These are phyloP conservation scores for Oryzias melastigma DNA, from an alignment of 2,113 vertebrate species.

Conservation along the genomic window DNA sequence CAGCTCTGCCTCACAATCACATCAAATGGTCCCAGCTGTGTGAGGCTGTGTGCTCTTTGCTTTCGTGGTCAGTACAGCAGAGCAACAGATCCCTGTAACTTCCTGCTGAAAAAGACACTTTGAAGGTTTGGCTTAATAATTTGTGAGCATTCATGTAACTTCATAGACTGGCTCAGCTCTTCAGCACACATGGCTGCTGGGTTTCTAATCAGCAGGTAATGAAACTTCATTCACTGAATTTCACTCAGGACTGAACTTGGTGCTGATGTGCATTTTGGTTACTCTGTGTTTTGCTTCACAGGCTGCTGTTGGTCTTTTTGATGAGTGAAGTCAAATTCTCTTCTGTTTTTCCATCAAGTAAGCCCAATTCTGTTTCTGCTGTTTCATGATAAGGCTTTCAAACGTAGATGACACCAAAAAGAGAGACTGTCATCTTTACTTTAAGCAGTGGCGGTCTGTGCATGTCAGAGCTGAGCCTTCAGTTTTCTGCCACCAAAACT, in stretches of 20 bases:
- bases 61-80: too few relatives aligned
- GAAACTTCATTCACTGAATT: neutral
- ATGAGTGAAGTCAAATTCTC: neutral
- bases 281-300: neutral
- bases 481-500: too few relatives aligned
- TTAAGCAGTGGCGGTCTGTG: too few relatives aligned
- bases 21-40: neutral
- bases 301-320: neutral
- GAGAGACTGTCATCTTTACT: too few relatives aligned
- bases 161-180: neutral
- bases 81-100: too few relatives aligned
- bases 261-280: neutral
- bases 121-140: neutral
- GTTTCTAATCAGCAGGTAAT: neutral
- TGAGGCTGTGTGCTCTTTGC: neutral
- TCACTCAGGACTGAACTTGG: too few relatives aligned
- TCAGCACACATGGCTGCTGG: slow-evolving; percentile 2
- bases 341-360: neutral
- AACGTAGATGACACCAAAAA: neutral
- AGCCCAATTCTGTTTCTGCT: neutral
- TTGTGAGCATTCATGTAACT: neutral
- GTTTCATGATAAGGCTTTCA: neutral
- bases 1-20: slow-evolving; percentile 2
- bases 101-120: neutral
- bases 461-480: too few relatives aligned